A percentile compares a stretch with the other conserved stretches of the same genome.
Conservation (phyloP, 2,113 vertebrate genomes). For the Hyperopisus bebe region DNA sequence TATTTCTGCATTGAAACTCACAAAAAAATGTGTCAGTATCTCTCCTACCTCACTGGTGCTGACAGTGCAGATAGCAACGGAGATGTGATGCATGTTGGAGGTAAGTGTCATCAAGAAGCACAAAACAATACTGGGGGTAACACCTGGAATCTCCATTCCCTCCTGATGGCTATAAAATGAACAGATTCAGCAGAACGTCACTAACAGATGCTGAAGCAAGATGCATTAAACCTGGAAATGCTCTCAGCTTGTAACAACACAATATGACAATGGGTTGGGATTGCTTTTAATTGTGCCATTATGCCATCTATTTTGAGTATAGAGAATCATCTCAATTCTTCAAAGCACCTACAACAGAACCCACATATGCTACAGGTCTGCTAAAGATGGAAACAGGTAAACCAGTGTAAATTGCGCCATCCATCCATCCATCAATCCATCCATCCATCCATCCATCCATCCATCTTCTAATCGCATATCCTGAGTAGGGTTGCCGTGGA, state of each 20-base stretch:
- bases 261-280: not conserved
- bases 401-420: not conserved
- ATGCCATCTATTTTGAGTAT: not conserved
- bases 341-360: not conserved
- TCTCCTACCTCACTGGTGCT: conserved; percentile 31
- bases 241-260: not conserved
- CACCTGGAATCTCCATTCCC: conserved; percentile 28
- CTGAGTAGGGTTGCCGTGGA: not conserved
- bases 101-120: conserved; percentile 29
- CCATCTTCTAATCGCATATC: not conserved
- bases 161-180: conserved; percentile 28
- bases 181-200: not conserved
- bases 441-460: not conserved
- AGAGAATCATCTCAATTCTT: not conserved
- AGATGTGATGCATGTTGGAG: conserved; percentile 12
- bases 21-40: conserved; percentile 19
- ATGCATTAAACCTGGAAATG: not conserved
- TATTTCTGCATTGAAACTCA: conserved; percentile 31
- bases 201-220: not conserved
- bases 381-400: not conserved
- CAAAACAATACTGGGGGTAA: conserved; percentile 25
- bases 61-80: conserved; percentile 29
- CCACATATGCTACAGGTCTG: not conserved
- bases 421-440: not conserved
- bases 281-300: not conserved